These are phyloP conservation scores for Spodoptera litura DNA, from an alignment of 1,140 invertebrate species.

Conservation along the genomic window DNA sequence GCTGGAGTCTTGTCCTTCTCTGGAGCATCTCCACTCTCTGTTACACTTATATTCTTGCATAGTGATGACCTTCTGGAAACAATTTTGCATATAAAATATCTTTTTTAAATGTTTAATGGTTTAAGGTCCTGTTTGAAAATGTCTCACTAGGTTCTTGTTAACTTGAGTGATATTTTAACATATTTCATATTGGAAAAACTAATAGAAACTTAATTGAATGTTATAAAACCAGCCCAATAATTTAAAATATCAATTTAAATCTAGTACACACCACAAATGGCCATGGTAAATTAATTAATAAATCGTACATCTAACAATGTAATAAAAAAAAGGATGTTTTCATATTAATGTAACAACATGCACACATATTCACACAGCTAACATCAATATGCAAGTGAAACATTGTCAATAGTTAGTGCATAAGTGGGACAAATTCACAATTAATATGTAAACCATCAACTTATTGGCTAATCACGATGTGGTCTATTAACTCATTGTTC, in stretches of 20 bases:
- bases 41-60: conserved; percentile 70
- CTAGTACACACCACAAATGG: neutral
- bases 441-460: conserved; percentile 39
- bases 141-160: too few relatives aligned
- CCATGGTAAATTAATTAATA: neutral
- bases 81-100: neutral
- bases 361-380: conserved; percentile 16
- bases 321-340: conserved; percentile 18
- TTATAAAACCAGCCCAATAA: too few relatives aligned
- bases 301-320: neutral
- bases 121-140: too few relatives aligned
- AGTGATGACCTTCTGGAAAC: conserved; percentile 75
- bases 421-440: conserved; percentile 25
- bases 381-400: conserved; percentile 27
- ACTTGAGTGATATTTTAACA: too few relatives aligned
- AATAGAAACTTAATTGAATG: too few relatives aligned
- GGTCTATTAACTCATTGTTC: conserved; percentile 49
- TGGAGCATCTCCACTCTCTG: conserved; percentile 58
- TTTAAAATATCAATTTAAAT: too few relatives aligned
- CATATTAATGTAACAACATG: conserved; percentile 15
- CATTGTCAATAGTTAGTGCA: conserved; percentile 19
- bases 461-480: conserved; percentile 39
- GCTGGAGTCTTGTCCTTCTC: conserved; percentile 60
- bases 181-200: too few relatives aligned
- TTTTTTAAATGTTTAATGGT: too few relatives aligned